Conservation (phyloP, 2,888 invertebrate species). For the Chrysolina oricalcia region DNA sequence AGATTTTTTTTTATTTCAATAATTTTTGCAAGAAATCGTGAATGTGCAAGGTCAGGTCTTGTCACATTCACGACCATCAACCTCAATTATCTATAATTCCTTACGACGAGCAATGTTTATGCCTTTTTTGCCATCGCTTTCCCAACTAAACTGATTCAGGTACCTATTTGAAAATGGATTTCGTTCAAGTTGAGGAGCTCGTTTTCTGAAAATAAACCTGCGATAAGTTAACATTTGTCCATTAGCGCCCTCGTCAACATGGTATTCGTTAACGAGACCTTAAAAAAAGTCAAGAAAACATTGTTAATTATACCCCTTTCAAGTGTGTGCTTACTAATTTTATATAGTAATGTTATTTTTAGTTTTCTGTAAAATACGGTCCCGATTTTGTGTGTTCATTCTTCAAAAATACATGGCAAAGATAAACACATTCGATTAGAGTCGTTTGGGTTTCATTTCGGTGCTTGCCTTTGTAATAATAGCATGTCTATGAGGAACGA, state of each 20-base stretch:
- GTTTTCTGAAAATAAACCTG: constrained; percentile 29
- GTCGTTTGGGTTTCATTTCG: neutral
- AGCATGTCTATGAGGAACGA: too few relatives aligned
- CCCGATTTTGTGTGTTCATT: neutral
- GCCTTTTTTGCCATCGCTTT: too few relatives aligned
- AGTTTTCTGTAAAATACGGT: neutral
- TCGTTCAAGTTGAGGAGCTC: neutral
- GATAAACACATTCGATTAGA: neutral
- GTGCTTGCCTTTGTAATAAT: too few relatives aligned
- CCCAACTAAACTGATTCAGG: neutral
- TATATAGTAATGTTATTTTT: neutral
- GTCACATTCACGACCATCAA: too few relatives aligned
- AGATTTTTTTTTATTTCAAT: too few relatives aligned
- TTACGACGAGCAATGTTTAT: too few relatives aligned
- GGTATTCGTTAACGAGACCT: constrained; percentile 23
- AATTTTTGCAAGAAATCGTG: too few relatives aligned
- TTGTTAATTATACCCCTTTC: constrained; percentile 37
- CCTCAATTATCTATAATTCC: too few relatives aligned
- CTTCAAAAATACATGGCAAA: neutral
- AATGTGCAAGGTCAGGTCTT: too few relatives aligned
- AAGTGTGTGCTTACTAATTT: neutral
- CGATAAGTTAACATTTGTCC: constrained; percentile 17
- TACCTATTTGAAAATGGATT: neutral
- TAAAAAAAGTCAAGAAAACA: constrained; percentile 32
- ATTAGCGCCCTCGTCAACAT: constrained; percentile 27